Percentiles rank a stretch among this genome's conserved stretches.
phyloP scores from a whole-genome alignment of 2,797 vertebrate species.

The Harpagifer antarcticus region DNA sequence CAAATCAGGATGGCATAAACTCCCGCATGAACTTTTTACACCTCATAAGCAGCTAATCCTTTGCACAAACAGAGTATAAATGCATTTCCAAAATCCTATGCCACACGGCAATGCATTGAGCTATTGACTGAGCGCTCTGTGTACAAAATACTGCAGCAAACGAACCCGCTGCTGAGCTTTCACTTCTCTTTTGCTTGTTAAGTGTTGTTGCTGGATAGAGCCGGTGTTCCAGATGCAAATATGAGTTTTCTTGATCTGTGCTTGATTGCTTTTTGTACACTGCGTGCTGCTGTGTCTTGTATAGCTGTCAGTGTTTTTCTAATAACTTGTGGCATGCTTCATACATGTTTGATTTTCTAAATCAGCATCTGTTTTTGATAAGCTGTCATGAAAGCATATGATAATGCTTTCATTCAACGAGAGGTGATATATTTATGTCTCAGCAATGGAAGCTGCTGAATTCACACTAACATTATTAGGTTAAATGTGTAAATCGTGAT shows the following conservation, averaged over 20 bases:
- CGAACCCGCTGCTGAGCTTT: slow-evolving; percentile 61
- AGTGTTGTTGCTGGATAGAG: slow-evolving; percentile 52
- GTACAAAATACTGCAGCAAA: slow-evolving; percentile 48
- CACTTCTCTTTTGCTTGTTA: slow-evolving; percentile 62
- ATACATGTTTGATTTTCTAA: slow-evolving; percentile 36
- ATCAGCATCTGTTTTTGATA: slow-evolving; percentile 50
- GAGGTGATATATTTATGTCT: slow-evolving; percentile 22
- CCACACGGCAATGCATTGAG: slow-evolving; percentile 60
- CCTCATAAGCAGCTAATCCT: slow-evolving; percentile 82
- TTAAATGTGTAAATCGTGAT: not conserved
- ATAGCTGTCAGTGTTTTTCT: slow-evolving; percentile 46
- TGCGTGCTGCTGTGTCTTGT: slow-evolving; percentile 32
- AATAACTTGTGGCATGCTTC: slow-evolving; percentile 60
- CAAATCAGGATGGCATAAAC: slow-evolving; percentile 58
- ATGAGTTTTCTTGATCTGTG: slow-evolving; percentile 55
- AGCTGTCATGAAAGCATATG: slow-evolving; percentile 41
- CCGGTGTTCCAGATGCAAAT: slow-evolving; percentile 37
- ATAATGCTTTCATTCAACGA: slow-evolving; percentile 38
- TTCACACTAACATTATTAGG: not conserved
- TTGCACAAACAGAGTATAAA: slow-evolving; percentile 54
- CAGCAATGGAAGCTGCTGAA: not conserved
- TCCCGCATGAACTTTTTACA: slow-evolving; percentile 69
- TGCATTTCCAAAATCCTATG: slow-evolving; percentile 63
- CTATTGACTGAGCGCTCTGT: slow-evolving; percentile 54
- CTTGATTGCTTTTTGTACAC: slow-evolving; percentile 60